phyloP scores from a whole-genome alignment of 2,888 invertebrate genomes.

The Timema cristinae region DNA sequence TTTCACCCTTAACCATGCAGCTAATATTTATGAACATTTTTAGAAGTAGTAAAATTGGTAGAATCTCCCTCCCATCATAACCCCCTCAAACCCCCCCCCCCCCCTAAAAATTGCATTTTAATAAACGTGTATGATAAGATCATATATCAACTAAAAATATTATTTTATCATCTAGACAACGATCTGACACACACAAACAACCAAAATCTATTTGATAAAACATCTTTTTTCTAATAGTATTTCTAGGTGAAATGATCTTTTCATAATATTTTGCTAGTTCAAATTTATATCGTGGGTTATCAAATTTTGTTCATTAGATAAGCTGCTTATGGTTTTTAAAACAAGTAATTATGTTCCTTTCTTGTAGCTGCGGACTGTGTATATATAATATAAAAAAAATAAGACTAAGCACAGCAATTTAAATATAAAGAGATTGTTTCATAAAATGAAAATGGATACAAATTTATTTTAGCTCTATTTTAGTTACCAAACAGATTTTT shows the following conservation, averaged over 20 bases:
- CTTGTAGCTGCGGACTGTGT: no score
- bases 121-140: no score
- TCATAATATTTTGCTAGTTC: neutral
- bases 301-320: slow-evolving; percentile 2
- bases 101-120: no score
- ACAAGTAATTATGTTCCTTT: no score
- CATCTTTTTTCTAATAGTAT: neutral
- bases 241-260: neutral
- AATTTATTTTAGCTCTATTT: slow-evolving; percentile 6
- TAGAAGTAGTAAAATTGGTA: neutral
- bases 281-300: neutral
- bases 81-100: no score
- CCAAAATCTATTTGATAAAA: no score
- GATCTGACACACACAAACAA: slow-evolving; percentile 26
- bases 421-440: no score
- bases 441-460: slow-evolving; percentile 5
- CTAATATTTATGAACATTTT: neutral
- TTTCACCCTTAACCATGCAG: slow-evolving; percentile 8
- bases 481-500: slow-evolving; percentile 2
- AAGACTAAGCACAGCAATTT: no score
- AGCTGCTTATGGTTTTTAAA: no score
- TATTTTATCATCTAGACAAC: slow-evolving; percentile 27
- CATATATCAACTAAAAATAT: neutral
- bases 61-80: no score
- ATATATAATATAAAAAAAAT: no score